Evolutionary conservation across 2,888 invertebrate species (phyloP), one percentile per base, ranked within the genome.

Genomic region (Ferrisia virgata): DNA sequence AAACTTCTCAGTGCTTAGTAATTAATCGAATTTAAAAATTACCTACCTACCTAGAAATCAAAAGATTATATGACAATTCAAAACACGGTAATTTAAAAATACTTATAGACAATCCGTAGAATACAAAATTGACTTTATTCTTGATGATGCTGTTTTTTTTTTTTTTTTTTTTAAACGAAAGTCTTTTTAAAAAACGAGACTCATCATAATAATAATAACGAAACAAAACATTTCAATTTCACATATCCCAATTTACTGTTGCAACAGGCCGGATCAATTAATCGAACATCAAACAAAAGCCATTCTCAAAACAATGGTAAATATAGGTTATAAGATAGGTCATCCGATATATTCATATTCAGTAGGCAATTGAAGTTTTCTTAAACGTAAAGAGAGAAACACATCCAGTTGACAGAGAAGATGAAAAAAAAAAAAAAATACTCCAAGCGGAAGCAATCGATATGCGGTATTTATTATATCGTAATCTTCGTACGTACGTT

Each of bases 201-300:
- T 64, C 64, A 64, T 64, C 64, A 13, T 47, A n/a, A n/a, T n/a
- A n/a, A n/a, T n/a, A n/a, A n/a, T n/a, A 64, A 15, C 28, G 28
- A 64, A 64, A 64, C 64, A 64, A 64, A 64, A 64, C 64, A 64
- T 64, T 64, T 28, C 64, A 64, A 64, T 64, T 64, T 64, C 64
- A 64, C 64, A 64, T 39, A 39, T 64, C 25, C 28, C 25, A 15
- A 64, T 28, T 28, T 13, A 28, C 64, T 25, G 64, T 28, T n/a
- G n/a, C n/a, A 64, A 13, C 64, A 64, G 25, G 28, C 64, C 64
- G 64, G 64, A 64, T 64, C 28, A 28, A 64, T 64, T 15, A 25
- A 28, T 28, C 64, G 25, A 64, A 53, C 22, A 18, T 53, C 18
- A 53, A 22, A 64, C 64, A 64, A 64, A 64, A 64, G 64, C 64